phyloP scores from a whole-genome alignment of 1,140 invertebrate species.

The Meloidogyne exigua region DNA sequence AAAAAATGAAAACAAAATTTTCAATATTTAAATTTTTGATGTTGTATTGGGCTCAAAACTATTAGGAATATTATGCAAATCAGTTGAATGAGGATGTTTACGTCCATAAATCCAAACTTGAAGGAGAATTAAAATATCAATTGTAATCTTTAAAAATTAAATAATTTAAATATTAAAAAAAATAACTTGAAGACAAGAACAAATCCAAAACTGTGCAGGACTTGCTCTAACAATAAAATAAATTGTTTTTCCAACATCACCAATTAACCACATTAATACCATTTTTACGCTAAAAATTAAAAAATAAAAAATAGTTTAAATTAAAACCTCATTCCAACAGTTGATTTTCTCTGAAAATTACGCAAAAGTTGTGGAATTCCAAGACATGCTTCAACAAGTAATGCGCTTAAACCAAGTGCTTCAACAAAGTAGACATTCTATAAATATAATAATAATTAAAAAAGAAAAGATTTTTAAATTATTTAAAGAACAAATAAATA shows the following conservation, averaged over 20 bases:
- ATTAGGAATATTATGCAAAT: slow-evolving; percentile 1
- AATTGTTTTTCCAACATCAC: slow-evolving; percentile 91
- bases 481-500: no score
- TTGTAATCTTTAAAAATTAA: slow-evolving; percentile 67
- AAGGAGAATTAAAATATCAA: slow-evolving; percentile 78
- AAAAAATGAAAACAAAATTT: neutral
- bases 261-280: slow-evolving; percentile 90
- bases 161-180: slow-evolving; percentile 4
- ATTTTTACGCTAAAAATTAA: slow-evolving; percentile 72
- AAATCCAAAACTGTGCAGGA: slow-evolving; percentile 91
- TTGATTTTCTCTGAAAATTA: slow-evolving; percentile 85
- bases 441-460: slow-evolving; percentile 16
- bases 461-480: neutral
- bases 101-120: slow-evolving; percentile 73
- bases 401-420: slow-evolving; percentile 83
- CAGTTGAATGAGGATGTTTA: neutral
- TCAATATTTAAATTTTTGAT: neutral
- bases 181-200: slow-evolving; percentile 81
- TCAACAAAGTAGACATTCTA: slow-evolving; percentile 75
- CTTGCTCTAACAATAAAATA: slow-evolving; percentile 87
- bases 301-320: neutral
- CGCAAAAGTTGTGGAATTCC: slow-evolving; percentile 86
- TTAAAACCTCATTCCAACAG: slow-evolving; percentile 87
- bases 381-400: slow-evolving; percentile 93
- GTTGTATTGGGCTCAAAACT: neutral